A percentile compares a stretch with the other conserved stretches of the same genome.
phyloP scores from a whole-genome alignment of 53 echinoderm and acorn worm genomes.

The Holothuria scabra region DNA sequence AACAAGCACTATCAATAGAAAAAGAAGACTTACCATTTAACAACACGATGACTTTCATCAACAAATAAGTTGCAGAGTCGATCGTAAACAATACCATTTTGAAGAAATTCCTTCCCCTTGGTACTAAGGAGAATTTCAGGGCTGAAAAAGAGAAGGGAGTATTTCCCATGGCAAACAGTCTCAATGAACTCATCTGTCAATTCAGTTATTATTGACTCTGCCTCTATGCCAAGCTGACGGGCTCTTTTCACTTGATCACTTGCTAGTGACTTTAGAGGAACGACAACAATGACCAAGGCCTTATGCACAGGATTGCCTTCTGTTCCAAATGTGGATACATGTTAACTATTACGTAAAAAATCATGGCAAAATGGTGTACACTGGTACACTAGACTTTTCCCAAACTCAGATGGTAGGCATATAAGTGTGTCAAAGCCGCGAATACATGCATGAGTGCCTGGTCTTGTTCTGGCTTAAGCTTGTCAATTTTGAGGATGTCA shows the following conservation, averaged over 20 bases:
- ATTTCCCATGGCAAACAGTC: background rate
- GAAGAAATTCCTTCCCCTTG: constrained; percentile 45
- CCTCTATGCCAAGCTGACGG: constrained; percentile 35
- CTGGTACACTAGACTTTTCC: too few species aligned
- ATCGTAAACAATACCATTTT: constrained; percentile 1
- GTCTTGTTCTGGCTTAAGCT: too few species aligned
- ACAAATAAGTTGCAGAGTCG: constrained; percentile 58
- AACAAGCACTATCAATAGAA: too few species aligned
- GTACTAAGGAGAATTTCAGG: constrained; percentile 44
- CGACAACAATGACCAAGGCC: constrained; percentile 37
- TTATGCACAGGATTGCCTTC: background rate
- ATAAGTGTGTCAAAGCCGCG: too few species aligned
- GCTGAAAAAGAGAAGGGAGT: constrained; percentile 51
- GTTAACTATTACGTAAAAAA: too few species aligned
- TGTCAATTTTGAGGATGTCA: too few species aligned
- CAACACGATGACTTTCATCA: constrained; percentile 66
- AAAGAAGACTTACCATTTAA: constrained; percentile 53
- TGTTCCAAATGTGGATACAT: too few species aligned
- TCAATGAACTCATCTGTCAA: constrained; percentile 20
- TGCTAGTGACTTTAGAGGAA: constrained; percentile 48
- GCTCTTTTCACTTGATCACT: constrained; percentile 51
- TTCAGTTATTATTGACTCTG: constrained; percentile 11
- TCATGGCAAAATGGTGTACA: too few species aligned
- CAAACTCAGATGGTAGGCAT: too few species aligned
- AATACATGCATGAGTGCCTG: too few species aligned